phyloP scores from a whole-genome alignment of 1,140 invertebrate species.

The Drosophila bocqueti region DNA sequence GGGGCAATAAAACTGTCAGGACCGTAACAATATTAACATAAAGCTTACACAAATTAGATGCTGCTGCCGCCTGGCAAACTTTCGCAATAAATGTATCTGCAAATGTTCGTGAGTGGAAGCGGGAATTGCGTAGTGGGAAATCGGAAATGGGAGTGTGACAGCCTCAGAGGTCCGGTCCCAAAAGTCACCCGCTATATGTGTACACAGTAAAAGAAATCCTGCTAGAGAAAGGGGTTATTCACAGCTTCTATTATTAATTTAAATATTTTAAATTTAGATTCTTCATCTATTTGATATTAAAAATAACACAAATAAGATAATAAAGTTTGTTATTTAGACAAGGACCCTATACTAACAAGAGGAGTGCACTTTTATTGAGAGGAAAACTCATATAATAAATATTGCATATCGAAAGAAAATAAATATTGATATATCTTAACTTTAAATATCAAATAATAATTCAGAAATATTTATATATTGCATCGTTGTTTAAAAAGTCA shows the following conservation, averaged over 20 bases:
- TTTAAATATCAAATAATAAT: too few relatives aligned
- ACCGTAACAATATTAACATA: constrained; percentile 67
- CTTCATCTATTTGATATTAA: background rate
- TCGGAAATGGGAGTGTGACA: constrained; percentile 14
- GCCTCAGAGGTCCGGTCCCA: constrained; percentile 3
- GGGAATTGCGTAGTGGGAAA: constrained; percentile 16
- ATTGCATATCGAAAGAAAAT: too few relatives aligned
- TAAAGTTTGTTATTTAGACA: background rate
- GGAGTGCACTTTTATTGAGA: too few relatives aligned
- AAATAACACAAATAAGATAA: background rate
- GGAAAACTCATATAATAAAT: too few relatives aligned
- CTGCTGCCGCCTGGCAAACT: constrained; percentile 33
- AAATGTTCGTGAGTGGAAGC: constrained; percentile 14
- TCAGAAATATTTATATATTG: too few relatives aligned
- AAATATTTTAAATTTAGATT: background rate
- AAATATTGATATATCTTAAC: too few relatives aligned
- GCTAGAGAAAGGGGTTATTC: background rate
- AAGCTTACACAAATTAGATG: constrained; percentile 42
- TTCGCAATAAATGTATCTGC: constrained; percentile 52
- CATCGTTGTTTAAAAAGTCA: too few relatives aligned
- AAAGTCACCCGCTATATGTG: constrained; percentile 13
- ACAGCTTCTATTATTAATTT: background rate
- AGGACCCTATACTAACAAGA: too few relatives aligned
- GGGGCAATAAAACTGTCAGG: constrained; percentile 74
- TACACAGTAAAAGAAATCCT: background rate